phyloP scores from a whole-genome alignment of 2,888 invertebrate genomes.

The Lutraria lutraria region DNA sequence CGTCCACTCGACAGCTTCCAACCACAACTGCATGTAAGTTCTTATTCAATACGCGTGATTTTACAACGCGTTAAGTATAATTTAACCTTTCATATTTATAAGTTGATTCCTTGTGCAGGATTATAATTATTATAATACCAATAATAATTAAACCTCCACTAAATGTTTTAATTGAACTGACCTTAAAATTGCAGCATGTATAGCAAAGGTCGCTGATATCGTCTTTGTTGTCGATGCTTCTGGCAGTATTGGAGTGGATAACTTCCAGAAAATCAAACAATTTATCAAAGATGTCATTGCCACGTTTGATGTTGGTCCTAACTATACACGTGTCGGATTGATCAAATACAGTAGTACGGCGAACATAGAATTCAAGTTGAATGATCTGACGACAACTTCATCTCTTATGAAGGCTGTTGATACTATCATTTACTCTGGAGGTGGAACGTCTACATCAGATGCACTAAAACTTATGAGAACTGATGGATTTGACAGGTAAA shows the following conservation, averaged over 20 bases:
- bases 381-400: constrained; percentile 61
- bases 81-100: too few species aligned
- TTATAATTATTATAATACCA: too few species aligned
- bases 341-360: constrained; percentile 70
- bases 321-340: constrained; percentile 62
- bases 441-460: constrained; percentile 77
- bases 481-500: constrained; percentile 64
- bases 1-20: constrained; percentile 37
- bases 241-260: constrained; percentile 61
- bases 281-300: constrained; percentile 62
- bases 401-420: constrained; percentile 69
- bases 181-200: constrained; percentile 54
- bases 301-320: constrained; percentile 54
- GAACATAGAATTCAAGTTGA: constrained; percentile 72
- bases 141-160: too few species aligned
- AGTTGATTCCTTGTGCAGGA: too few species aligned
- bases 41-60: neutral
- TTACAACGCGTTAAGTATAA: neutral
- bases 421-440: constrained; percentile 64
- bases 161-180: too few species aligned
- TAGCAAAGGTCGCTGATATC: constrained; percentile 62
- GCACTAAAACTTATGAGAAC: constrained; percentile 72
- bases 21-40: constrained; percentile 65
- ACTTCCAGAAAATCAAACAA: constrained; percentile 57
- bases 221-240: constrained; percentile 65